phyloP scores from a whole-genome alignment of 2,797 vertebrate genomes.

The Artibeus jamaicensis region DNA sequence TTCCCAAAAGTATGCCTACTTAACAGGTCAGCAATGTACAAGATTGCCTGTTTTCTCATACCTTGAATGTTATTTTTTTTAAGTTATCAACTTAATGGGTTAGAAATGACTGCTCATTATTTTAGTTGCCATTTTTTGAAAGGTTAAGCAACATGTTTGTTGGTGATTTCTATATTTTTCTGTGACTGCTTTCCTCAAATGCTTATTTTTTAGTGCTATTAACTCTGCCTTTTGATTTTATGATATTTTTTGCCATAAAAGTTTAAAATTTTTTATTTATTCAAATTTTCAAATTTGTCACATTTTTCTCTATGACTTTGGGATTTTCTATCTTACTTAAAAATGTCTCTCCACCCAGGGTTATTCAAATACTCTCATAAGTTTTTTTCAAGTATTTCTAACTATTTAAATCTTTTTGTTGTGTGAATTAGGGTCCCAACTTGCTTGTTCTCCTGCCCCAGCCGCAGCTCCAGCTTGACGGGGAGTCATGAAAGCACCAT shows the following conservation, averaged over 20 bases:
- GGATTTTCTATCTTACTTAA: neutral
- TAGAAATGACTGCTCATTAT: neutral
- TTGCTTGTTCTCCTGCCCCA: fast-evolving
- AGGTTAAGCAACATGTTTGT: neutral
- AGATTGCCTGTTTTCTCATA: neutral
- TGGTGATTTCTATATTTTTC: neutral
- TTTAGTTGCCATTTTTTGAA: neutral
- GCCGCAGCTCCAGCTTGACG: neutral
- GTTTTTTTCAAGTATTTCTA: neutral
- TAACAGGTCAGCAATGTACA: neutral
- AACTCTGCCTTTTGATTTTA: neutral
- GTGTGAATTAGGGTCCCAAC: neutral
- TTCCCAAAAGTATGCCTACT: neutral
- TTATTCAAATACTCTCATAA: neutral
- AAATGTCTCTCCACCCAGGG: neutral
- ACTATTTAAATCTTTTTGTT: neutral
- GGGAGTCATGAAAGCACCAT: neutral
- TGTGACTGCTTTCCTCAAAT: neutral
- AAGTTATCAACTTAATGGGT: neutral
- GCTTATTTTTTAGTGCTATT: neutral
- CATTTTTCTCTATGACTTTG: neutral
- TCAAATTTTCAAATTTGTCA: constrained; percentile 5
- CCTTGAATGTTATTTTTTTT: neutral
- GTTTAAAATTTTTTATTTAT: neutral
- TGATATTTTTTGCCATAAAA: neutral